Conservation (phyloP, 92 coral and sea anemone genomes). For the Phymanthus crucifer region DNA sequence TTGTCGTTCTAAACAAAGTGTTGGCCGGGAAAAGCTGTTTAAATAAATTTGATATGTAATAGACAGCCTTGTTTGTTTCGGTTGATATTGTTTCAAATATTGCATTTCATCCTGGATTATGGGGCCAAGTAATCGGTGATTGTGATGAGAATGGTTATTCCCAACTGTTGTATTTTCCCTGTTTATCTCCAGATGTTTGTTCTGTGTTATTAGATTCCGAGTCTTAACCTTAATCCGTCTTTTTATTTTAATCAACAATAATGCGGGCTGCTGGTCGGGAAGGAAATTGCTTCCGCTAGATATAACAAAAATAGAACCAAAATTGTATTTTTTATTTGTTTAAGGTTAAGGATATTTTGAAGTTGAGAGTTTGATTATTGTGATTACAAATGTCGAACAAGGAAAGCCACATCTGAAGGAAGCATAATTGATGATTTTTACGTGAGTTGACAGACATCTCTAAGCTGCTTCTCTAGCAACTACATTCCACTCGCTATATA, state of each 20-base stretch:
- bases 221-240: not conserved
- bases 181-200: not conserved
- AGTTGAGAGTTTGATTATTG: not conserved
- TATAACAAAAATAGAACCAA: not conserved
- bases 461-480: not conserved
- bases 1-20: not conserved
- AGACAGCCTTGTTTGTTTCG: not conserved
- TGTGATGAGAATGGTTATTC: not conserved
- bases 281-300: not conserved
- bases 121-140: too few relatives aligned
- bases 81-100: not conserved
- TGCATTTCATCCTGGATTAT: too few relatives aligned
- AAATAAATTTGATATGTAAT: not conserved
- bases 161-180: not conserved
- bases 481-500: not conserved
- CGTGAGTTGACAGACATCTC: not conserved
- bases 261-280: not conserved
- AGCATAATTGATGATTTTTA: not conserved
- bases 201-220: not conserved
- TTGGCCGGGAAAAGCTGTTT: not conserved
- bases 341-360: not conserved
- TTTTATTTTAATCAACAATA: not conserved
- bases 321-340: not conserved
- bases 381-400: not conserved
- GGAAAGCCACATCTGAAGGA: not conserved